phyloP scores from a whole-genome alignment of 1,140 invertebrate species.

The Caenorhabditis tropicalis region DNA sequence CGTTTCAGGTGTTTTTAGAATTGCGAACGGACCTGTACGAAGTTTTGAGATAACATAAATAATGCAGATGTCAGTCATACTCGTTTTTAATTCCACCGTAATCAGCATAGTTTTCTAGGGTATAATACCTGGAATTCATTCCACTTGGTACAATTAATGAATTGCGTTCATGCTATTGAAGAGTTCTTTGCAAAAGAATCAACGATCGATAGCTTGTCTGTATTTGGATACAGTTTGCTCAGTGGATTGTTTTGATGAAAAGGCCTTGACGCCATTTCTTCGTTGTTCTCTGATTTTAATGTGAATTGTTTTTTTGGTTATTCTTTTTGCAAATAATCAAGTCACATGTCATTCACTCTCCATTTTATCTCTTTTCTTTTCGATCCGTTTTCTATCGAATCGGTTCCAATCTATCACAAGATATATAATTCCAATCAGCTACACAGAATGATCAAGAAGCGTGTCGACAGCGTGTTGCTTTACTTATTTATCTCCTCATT shows the following conservation, averaged over 20 bases:
- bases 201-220: no score
- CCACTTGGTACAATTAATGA: no score
- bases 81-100: no score
- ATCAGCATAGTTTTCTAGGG: no score
- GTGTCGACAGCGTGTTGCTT: slow-evolving; percentile 26
- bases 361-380: neutral
- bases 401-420: slow-evolving; percentile 38
- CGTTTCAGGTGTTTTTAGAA: no score
- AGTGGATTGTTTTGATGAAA: neutral
- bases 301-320: neutral
- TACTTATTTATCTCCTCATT: neutral
- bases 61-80: no score
- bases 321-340: neutral
- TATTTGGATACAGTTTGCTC: no score
- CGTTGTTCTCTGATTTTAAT: neutral
- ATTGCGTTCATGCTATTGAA: no score
- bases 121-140: no score
- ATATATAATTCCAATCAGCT: slow-evolving; percentile 35
- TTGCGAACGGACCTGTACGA: no score
- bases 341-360: neutral
- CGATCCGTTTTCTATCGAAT: neutral
- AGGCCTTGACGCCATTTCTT: neutral
- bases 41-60: no score
- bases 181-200: no score
- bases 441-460: slow-evolving; percentile 43